These are phyloP conservation scores for Drosophila multiciliata DNA, from an alignment of 2,888 invertebrate genomes.

Conservation along the genomic window DNA sequence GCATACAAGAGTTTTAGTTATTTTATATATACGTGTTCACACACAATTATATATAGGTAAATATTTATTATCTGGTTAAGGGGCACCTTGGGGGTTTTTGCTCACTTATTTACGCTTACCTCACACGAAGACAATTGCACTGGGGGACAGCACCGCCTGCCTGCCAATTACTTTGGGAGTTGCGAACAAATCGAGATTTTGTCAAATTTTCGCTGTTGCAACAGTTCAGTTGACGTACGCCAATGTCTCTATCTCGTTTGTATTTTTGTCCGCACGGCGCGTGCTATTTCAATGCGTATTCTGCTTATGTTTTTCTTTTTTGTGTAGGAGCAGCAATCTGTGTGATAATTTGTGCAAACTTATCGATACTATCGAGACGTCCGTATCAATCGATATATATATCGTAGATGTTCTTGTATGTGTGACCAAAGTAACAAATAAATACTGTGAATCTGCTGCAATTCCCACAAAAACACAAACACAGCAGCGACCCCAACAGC, in stretches of 20 bases:
- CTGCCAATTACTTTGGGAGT: constrained; percentile 24
- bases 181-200: constrained; percentile 12
- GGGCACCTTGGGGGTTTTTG: constrained; percentile 35
- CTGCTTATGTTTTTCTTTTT: constrained; percentile 15
- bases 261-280: constrained; percentile 6
- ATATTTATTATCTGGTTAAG: constrained; percentile 44
- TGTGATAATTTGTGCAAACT: neutral
- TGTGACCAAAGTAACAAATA: constrained; percentile 32
- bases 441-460: constrained; percentile 25
- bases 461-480: constrained; percentile 42
- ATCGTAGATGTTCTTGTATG: neutral
- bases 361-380: constrained; percentile 37
- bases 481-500: constrained; percentile 34
- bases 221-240: constrained; percentile 4
- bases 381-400: neutral
- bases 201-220: constrained; percentile 1
- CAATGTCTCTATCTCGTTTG: neutral
- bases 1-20: neutral
- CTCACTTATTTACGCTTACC: constrained; percentile 49
- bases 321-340: constrained; percentile 17
- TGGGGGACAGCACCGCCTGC: constrained; percentile 22
- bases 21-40: neutral
- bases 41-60: constrained; percentile 5
- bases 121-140: constrained; percentile 47
- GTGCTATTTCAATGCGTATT: constrained; percentile 13